phyloP scores from a whole-genome alignment of 2,113 vertebrate genomes.

The Brachypteracias leptosomus region DNA sequence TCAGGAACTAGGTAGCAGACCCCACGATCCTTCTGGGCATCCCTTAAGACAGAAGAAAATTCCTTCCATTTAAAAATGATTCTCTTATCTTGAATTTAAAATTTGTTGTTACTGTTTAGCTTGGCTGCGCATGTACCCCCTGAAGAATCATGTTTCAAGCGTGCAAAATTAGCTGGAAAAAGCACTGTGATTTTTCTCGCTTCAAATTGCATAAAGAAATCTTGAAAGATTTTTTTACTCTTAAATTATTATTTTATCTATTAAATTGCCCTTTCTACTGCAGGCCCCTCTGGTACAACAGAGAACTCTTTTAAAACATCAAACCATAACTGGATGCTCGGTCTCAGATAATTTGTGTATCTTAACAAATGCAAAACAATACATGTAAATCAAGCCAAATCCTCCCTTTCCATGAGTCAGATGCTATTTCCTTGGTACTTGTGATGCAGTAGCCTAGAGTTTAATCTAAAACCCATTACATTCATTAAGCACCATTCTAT shows the following conservation, averaged over 20 bases:
- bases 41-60: background rate
- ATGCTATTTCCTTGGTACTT: slow-evolving; percentile 12
- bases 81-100: background rate
- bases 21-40: background rate
- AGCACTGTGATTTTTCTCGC: background rate
- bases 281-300: background rate
- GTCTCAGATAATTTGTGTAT: background rate
- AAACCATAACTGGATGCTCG: background rate
- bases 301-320: background rate
- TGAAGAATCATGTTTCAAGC: background rate
- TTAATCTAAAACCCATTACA: slow-evolving; percentile 37
- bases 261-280: background rate
- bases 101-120: background rate
- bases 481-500: slow-evolving; percentile 38
- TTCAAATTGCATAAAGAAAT: background rate
- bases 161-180: background rate
- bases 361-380: slow-evolving; percentile 20
- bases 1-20: background rate
- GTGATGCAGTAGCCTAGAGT: slow-evolving; percentile 19
- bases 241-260: background rate
- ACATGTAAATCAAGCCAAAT: slow-evolving; percentile 17
- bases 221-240: background rate
- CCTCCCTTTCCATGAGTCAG: slow-evolving; percentile 34
- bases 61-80: background rate
- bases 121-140: background rate